A percentile compares a stretch with the other conserved stretches of the same genome.
phyloP scores from a whole-genome alignment of 2,888 invertebrate species.

The Pyrrhia umbra region DNA sequence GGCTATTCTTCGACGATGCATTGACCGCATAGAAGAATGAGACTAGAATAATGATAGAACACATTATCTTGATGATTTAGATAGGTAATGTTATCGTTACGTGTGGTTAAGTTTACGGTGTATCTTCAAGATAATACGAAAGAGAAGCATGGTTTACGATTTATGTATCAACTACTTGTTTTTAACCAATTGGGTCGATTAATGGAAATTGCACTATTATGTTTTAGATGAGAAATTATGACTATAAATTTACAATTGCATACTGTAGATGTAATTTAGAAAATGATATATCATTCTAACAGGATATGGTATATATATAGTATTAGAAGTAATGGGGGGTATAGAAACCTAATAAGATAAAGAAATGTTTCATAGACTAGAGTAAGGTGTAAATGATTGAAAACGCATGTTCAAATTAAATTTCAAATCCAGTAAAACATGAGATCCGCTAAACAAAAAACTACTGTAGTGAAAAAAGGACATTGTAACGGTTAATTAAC shows the following conservation, averaged over 20 bases:
- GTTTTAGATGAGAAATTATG: constrained; percentile 2
- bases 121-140: constrained; percentile 43
- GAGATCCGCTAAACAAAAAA: constrained; percentile 58
- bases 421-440: constrained; percentile 35
- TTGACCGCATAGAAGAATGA: constrained; percentile 27
- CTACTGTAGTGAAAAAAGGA: constrained; percentile 69
- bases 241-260: constrained; percentile 13
- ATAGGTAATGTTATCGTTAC: constrained; percentile 49
- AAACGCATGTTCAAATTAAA: constrained; percentile 31
- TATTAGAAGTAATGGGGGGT: too few relatives aligned
- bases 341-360: too few relatives aligned
- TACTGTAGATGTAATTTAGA: neutral
- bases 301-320: too few relatives aligned
- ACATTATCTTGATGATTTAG: constrained; percentile 44
- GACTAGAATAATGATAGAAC: constrained; percentile 42
- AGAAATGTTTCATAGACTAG: too few relatives aligned
- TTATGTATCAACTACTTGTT: constrained; percentile 44
- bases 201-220: constrained; percentile 30
- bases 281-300: neutral
- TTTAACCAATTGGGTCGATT: constrained; percentile 33
- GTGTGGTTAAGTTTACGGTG: constrained; percentile 52
- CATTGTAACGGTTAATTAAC: constrained; percentile 77
- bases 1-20: constrained; percentile 19
- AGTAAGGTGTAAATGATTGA: neutral
- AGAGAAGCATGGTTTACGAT: constrained; percentile 41